phyloP scores from a whole-genome alignment of 1,140 invertebrate species.

The Aleiodes sp. region DNA sequence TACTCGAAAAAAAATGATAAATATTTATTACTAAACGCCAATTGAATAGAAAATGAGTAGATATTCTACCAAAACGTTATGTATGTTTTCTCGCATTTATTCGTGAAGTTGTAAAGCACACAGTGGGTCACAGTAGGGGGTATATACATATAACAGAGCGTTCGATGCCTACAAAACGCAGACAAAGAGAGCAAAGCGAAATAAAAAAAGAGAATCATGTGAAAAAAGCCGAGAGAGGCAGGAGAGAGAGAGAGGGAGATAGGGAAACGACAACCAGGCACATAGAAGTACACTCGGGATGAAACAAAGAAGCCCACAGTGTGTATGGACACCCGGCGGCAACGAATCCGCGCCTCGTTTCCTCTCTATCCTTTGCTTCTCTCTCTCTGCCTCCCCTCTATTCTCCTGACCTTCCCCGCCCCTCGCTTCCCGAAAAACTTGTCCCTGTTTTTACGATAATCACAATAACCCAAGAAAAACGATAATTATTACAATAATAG shows the following conservation, averaged over 20 bases:
- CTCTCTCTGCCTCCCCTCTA: background rate
- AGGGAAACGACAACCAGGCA: background rate
- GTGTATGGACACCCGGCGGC: conserved; percentile 10
- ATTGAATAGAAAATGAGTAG: too few species aligned
- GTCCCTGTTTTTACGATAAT: conserved; percentile 6
- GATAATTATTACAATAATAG: too few species aligned
- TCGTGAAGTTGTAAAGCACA: background rate
- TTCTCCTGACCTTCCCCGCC: background rate
- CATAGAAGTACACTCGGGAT: background rate
- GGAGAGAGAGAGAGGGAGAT: background rate
- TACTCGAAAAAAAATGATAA: too few species aligned
- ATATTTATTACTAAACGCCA: too few species aligned
- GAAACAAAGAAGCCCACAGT: conserved; percentile 12
- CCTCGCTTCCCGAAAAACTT: background rate
- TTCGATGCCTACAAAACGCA: background rate
- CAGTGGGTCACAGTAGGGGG: background rate
- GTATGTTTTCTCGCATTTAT: background rate
- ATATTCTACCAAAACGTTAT: background rate
- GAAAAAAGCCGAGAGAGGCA: background rate
- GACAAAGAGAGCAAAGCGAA: background rate
- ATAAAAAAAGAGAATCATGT: background rate
- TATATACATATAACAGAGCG: background rate
- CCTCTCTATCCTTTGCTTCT: background rate
- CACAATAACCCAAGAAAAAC: background rate
- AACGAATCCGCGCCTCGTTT: conserved; percentile 11